These are phyloP conservation scores for Centropus unirufus DNA, from an alignment of 2,113 vertebrate species.

Conservation along the genomic window DNA sequence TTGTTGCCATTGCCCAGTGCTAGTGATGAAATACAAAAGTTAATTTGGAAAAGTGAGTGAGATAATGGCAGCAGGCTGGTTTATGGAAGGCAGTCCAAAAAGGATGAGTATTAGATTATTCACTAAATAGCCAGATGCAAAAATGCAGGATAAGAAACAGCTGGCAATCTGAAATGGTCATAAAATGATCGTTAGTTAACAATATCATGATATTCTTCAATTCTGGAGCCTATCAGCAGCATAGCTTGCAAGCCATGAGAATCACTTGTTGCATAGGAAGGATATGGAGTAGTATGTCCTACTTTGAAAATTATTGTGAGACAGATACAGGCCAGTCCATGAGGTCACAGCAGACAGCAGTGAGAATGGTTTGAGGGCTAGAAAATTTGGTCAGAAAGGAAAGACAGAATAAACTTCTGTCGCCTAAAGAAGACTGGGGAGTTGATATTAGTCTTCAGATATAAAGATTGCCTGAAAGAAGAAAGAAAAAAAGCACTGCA, in stretches of 20 bases:
- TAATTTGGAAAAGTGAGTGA: background rate
- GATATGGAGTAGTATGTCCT: background rate
- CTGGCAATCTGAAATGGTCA: background rate
- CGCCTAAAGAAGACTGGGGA: background rate
- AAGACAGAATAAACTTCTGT: background rate
- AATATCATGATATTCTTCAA: background rate
- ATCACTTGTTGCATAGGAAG: background rate
- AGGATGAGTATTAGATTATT: background rate
- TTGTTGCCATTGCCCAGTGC: background rate
- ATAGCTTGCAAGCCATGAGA: background rate
- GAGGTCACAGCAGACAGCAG: background rate
- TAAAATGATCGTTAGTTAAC: background rate
- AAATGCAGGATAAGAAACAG: background rate
- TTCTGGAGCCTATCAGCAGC: background rate
- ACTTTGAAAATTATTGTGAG: background rate
- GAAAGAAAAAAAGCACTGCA: background rate
- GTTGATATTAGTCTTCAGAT: background rate
- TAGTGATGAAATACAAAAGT: background rate
- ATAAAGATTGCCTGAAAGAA: background rate
- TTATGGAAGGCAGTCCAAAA: background rate
- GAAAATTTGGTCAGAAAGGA: background rate
- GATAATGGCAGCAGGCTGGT: background rate
- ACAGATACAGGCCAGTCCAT: background rate
- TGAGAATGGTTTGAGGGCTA: background rate
- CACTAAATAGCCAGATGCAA: background rate